A percentile compares a stretch with the other conserved stretches of the same genome.
Evolutionary conservation across 2,888 invertebrate genomes (phyloP).

Genomic region (Ennomos erosarius): DNA sequence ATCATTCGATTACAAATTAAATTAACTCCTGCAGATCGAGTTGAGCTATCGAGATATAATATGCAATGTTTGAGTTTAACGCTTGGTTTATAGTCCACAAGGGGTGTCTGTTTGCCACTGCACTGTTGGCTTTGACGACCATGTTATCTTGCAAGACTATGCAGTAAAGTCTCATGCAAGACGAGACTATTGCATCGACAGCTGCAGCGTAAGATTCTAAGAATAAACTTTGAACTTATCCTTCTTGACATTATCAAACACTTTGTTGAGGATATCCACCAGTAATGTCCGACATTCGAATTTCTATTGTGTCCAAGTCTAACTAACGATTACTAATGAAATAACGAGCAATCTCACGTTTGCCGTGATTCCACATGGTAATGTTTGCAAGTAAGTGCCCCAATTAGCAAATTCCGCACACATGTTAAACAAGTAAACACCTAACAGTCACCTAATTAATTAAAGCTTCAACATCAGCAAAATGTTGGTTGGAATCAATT

Average conservation of each 20-base stretch:
- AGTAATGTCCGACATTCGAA: too few relatives aligned
- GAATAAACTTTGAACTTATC: not conserved
- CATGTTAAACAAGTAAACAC: constrained; percentile 3
- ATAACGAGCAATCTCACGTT: too few relatives aligned
- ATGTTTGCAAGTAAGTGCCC: constrained; percentile 13
- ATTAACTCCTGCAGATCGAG: constrained; percentile 60
- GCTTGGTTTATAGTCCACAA: constrained; percentile 54
- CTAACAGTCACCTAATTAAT: constrained; percentile 23
- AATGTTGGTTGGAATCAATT: constrained; percentile 15
- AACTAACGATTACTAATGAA: too few relatives aligned
- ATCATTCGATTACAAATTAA: constrained; percentile 66
- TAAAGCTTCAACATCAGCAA: constrained; percentile 4
- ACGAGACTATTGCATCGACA: constrained; percentile 21
- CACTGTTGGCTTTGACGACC: constrained; percentile 32
- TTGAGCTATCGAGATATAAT: constrained; percentile 50
- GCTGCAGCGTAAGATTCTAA: constrained; percentile 4
- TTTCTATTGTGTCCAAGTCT: too few relatives aligned
- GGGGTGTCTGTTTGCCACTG: constrained; percentile 41
- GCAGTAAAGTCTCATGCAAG: too few relatives aligned
- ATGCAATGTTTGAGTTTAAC: constrained; percentile 59
- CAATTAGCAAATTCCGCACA: constrained; percentile 11
- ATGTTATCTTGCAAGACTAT: constrained; percentile 30
- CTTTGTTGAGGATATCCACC: too few relatives aligned
- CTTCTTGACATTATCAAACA: too few relatives aligned
- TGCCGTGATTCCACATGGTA: too few relatives aligned